phyloP scores from a whole-genome alignment of 2,113 vertebrate species.

The Amphiprion percula region DNA sequence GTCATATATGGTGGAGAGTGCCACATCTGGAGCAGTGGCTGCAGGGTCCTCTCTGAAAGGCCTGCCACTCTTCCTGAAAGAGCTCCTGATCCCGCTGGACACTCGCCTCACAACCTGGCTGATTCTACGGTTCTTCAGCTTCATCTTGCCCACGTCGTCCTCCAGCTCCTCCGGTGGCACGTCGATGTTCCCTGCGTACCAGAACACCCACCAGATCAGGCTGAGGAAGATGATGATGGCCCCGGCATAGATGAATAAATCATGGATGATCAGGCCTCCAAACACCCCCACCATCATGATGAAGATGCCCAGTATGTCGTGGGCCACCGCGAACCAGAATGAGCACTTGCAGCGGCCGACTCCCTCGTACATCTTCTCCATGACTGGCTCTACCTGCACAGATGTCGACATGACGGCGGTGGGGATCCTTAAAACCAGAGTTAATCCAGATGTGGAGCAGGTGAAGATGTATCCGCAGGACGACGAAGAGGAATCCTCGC shows the following conservation, averaged over 20 bases:
- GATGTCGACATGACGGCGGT: slow-evolving; percentile 60
- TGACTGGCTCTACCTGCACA: slow-evolving; percentile 53
- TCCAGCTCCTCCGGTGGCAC: slow-evolving; percentile 85
- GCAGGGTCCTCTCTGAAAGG: not conserved
- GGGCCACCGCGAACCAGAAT: slow-evolving; percentile 91
- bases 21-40: not conserved
- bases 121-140: slow-evolving; percentile 59
- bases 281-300: slow-evolving; percentile 89
- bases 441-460: slow-evolving; percentile 19
- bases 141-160: slow-evolving; percentile 79
- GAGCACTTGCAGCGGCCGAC: slow-evolving; percentile 89
- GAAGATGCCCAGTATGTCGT: slow-evolving; percentile 86
- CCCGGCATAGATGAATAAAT: slow-evolving; percentile 90
- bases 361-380: slow-evolving; percentile 66
- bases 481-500: not conserved
- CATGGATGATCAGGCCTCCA: slow-evolving; percentile 84
- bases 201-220: slow-evolving; percentile 96
- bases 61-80: slow-evolving; percentile 73
- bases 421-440: slow-evolving; percentile 6
- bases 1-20: slow-evolving; percentile 61
- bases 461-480: not conserved
- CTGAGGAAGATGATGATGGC: slow-evolving; percentile 91
- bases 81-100: slow-evolving; percentile 68
- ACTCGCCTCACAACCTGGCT: slow-evolving; percentile 60
- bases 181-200: slow-evolving; percentile 94